Percentiles rank a stretch among this genome's conserved stretches.
phyloP scores from a whole-genome alignment of 2,888 invertebrate species.

The Scaptomyza reducta region DNA sequence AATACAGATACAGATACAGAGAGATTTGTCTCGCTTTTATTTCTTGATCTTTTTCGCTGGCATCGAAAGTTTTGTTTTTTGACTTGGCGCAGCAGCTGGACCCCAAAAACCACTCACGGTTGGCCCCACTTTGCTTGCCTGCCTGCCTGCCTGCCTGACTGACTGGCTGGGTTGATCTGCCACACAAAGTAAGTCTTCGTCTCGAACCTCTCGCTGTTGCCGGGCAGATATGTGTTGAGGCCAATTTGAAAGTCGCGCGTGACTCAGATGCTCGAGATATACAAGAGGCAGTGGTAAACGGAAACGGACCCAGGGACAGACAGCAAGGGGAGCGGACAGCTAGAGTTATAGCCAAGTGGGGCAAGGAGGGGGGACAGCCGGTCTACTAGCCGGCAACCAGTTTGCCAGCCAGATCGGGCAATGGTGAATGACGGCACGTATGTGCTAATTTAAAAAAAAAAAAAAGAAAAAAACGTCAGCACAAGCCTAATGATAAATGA shows the following conservation, averaged over 20 bases:
- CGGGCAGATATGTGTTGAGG: slow-evolving; percentile 58
- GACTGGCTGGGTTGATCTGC: slow-evolving; percentile 25
- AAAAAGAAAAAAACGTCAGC: slow-evolving; percentile 42
- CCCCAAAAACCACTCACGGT: slow-evolving; percentile 13
- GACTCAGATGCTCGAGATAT: slow-evolving; percentile 55
- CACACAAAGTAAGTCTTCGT: slow-evolving; percentile 5
- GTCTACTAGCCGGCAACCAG: slow-evolving; percentile 66
- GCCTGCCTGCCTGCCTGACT: slow-evolving; percentile 22
- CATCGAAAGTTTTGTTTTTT: slow-evolving; percentile 54
- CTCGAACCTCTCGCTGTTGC: slow-evolving; percentile 55
- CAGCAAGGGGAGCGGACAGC: neutral
- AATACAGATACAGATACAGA: slow-evolving; percentile 1
- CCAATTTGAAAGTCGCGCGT: slow-evolving; percentile 72
- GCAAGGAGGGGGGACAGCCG: slow-evolving; percentile 20
- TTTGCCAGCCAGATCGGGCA: slow-evolving; percentile 38
- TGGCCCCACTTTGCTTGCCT: slow-evolving; percentile 34
- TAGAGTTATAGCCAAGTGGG: too few species aligned
- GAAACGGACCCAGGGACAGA: slow-evolving; percentile 18
- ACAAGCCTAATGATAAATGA: slow-evolving; percentile 61
- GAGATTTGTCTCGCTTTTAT: slow-evolving; percentile 13
- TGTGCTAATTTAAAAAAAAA: slow-evolving; percentile 54
- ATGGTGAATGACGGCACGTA: slow-evolving; percentile 50
- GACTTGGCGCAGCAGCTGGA: slow-evolving; percentile 29
- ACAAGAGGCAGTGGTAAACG: slow-evolving; percentile 22
- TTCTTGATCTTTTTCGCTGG: neutral